Percentiles rank a stretch among this genome's conserved stretches.
phyloP scores from a whole-genome alignment of 2,797 vertebrate genomes.

The Limnodromus scolopaceus region DNA sequence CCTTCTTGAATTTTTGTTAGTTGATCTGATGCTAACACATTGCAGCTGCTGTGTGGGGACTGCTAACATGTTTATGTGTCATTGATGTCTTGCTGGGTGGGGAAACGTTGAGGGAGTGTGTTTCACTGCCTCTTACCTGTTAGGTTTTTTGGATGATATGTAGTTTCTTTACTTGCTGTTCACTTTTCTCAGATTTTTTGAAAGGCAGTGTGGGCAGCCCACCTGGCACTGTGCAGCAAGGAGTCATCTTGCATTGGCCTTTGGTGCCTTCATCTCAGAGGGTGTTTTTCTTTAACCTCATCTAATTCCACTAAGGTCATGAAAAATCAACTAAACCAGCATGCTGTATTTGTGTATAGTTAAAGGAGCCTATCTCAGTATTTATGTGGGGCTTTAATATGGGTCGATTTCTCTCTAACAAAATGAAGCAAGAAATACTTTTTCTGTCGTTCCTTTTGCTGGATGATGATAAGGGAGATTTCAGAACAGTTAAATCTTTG shows the following conservation, averaged over 20 bases:
- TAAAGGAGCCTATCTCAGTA: neutral
- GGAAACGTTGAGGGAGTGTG: neutral
- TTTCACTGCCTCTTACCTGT: neutral
- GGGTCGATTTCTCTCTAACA: neutral
- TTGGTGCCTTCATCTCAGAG: neutral
- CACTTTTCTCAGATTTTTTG: neutral
- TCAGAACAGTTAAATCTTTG: neutral
- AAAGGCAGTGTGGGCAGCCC: neutral
- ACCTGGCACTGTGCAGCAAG: neutral
- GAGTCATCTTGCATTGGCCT: neutral
- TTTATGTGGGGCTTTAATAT: too few species aligned
- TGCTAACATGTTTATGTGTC: neutral
- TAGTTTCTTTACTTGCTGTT: neutral
- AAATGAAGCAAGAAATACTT: neutral
- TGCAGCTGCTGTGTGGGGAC: neutral
- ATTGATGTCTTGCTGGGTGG: neutral
- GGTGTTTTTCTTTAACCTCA: neutral
- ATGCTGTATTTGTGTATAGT: neutral
- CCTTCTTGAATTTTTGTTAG: neutral
- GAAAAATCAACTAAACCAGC: neutral
- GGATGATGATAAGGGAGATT: neutral
- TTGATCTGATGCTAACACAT: too few species aligned
- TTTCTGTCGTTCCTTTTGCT: neutral
- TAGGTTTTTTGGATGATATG: neutral
- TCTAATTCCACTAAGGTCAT: neutral